Evolutionary conservation across 92 coral and sea anemone species (phyloP), one percentile per base, ranked within the genome.

Genomic region (Phenganax stokvisi): DNA sequence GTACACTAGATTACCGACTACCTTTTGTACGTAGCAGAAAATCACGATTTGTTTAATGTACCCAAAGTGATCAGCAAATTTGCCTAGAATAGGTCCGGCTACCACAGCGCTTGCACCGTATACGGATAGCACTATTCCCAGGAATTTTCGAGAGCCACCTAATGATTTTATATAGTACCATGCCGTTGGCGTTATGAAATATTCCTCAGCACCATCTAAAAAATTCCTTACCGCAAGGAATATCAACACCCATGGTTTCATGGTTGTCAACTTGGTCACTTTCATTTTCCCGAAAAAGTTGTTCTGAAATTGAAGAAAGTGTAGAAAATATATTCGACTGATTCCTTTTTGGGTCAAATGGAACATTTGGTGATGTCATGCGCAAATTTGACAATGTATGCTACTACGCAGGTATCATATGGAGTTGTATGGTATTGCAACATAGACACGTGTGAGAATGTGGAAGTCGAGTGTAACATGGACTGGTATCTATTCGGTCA

Each of bases 181-280:
- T 10, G 83, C 83, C 31, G 83, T 79, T 11, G 83, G 83, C n/a
- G 69, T 44, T 51, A 79, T 63, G 62, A 79, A 79, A 62, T 61
- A 79, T 27, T 79, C 83, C 31, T 63, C 83, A 13, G 74, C 74
- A 0, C 83, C 83, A 10, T 79, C 83, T 7, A 79, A 54, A 62
- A 79, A 79, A 47, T 61, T 17, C 13, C 83, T 72, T 12, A 64
- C 29, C 15, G 74, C 74, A 10, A 79, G 67, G 63, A 79, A 79
- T 12, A 52, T 68, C 5, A 63, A 64, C 3, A 79, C 62, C 83
- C 73, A 79, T 51, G 74, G 53, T 52, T 63, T 63, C 62, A 63
- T 63, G 6, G 83, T 30, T 1, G 56, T 51, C 64, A 65, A 16
- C 51, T 12, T 28, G 31, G 69, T 79, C n/a, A 61, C 66, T 60